These are phyloP conservation scores for Adelphocoris suturalis DNA, from an alignment of 2,888 invertebrate genomes.

Conservation along the genomic window DNA sequence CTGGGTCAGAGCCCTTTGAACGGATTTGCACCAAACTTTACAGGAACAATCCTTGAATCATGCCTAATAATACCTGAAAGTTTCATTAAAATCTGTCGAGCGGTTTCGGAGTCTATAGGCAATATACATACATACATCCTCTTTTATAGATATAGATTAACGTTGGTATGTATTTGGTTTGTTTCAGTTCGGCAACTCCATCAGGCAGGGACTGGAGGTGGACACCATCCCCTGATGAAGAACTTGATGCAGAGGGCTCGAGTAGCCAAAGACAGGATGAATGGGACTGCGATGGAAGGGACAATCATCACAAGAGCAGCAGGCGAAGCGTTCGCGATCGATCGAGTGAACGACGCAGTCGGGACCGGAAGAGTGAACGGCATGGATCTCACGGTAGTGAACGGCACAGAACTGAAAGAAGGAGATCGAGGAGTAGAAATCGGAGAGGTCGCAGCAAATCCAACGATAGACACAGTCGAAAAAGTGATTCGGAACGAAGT, in stretches of 20 bases:
- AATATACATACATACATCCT: too few species aligned
- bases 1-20: too few species aligned
- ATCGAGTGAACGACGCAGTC: neutral
- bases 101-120: too few species aligned
- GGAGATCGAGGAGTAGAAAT: neutral
- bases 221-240: constrained; percentile 29
- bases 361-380: neutral
- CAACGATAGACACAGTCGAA: neutral
- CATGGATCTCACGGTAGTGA: neutral
- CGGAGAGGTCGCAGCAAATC: neutral
- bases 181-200: neutral
- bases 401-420: neutral
- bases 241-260: too few species aligned
- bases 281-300: neutral
- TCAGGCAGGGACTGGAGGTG: constrained; percentile 18
- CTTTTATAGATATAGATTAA: too few species aligned
- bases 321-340: neutral
- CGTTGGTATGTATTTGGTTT: neutral
- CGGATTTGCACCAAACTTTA: too few species aligned
- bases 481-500: neutral
- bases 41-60: too few species aligned
- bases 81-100: too few species aligned
- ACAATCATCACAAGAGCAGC: neutral
- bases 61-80: too few species aligned
- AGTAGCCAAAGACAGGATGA: neutral